Evolutionary conservation across 2,888 invertebrate genomes (phyloP), one percentile per base, ranked within the genome.

Genomic region (Tiliacea aurago): DNA sequence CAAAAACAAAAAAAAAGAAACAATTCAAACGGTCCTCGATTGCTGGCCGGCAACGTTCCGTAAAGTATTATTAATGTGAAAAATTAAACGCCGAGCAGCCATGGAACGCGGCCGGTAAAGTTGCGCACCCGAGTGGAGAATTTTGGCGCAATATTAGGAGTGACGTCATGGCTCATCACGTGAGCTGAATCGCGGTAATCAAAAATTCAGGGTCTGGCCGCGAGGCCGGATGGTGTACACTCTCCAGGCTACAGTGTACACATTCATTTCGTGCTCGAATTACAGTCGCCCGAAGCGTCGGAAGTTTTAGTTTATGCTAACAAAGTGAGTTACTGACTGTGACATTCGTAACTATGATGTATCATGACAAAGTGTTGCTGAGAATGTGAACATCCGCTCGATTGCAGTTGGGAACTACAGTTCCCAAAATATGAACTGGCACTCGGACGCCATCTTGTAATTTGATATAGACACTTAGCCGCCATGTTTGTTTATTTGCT

Each of bases 131-230:
- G 4, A 53, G 37, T 37, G 37, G 55, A 53, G 69, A 66, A 63
- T 69, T 80, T 72, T 53, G 49, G 58, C 63, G 76, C 55, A 71
- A 72, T 62, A 81, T 86, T 85, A 71, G 73, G 45, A 76, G 76
- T 78, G 86, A 86, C 85, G 78, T 83, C 76, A 79, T 64, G 53
- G 51, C 23, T 47, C 37, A 28, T 76, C 74, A 64, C 86, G 83
- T 76, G 79, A 74, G 68, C 68, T 58, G 78, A 76, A 82, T 80
- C 58, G 65, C 20, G n/a, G 71, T 67, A 75, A 84, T 87, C 87
- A 87, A 87, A 88, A 82, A 83, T 83, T 81, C 78, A 86, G 76
- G 73, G 51, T 61, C 64, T 45, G 55, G 73, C 53, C 63, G 53
- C 63, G 66, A 66, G 28, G 66, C 76, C 68, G 64, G 72, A 55